phyloP scores from a whole-genome alignment of 1,140 invertebrate species.

The Philotrypesis tridentata region DNA sequence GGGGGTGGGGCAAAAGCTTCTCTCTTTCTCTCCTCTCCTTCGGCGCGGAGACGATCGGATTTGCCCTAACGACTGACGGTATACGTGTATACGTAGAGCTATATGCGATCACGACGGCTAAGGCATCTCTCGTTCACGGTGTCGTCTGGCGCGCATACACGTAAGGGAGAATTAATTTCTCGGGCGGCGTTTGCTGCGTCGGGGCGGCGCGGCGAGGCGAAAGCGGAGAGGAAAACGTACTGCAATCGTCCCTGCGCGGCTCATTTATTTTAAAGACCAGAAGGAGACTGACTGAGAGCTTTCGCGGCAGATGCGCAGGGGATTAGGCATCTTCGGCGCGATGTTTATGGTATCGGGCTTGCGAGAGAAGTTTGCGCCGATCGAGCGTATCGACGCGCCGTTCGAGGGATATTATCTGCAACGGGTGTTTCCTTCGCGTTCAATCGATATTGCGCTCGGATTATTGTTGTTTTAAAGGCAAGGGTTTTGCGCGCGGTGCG shows the following conservation, averaged over 20 bases:
- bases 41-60: not conserved
- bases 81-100: no score
- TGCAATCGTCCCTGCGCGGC: not conserved
- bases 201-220: no score
- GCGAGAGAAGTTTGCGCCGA: not conserved
- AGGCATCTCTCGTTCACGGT: not conserved
- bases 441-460: no score
- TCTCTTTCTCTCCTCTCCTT: not conserved
- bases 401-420: not conserved
- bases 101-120: not conserved
- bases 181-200: not conserved
- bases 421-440: no score
- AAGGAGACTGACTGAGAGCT: not conserved
- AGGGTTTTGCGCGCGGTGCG: no score
- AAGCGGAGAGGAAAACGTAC: not conserved
- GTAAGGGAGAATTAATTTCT: conserved; percentile 4
- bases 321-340: not conserved
- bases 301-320: not conserved
- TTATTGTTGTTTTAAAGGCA: no score
- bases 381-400: not conserved
- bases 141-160: not conserved
- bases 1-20: not conserved
- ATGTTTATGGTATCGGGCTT: not conserved
- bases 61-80: not conserved
- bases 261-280: conserved; percentile 2